Evolutionary conservation across 2,113 vertebrate genomes (phyloP).

Genomic region (Bos javanicus): DNA sequence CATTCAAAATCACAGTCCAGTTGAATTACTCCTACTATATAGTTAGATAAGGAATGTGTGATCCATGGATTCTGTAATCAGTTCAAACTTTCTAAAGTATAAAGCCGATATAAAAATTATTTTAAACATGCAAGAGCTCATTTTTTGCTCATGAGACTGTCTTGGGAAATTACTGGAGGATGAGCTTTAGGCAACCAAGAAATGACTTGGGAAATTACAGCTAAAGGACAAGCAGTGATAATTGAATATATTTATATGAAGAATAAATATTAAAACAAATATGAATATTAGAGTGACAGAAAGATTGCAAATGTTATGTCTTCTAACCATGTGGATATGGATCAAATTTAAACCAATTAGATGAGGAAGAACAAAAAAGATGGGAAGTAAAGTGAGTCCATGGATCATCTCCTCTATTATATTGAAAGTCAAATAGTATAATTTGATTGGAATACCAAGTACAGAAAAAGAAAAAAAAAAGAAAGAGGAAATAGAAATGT

Average conservation of each 20-base stretch:
- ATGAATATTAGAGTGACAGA: neutral
- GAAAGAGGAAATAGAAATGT: neutral
- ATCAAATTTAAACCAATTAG: neutral
- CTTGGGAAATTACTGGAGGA: conserved; percentile 7
- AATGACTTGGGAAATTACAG: conserved; percentile 17
- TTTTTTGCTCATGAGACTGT: neutral
- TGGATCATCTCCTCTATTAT: neutral
- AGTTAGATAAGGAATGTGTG: neutral
- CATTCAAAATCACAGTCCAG: neutral
- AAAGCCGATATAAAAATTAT: neutral
- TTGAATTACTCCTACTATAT: neutral
- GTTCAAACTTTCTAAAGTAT: neutral
- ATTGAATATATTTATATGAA: neutral
- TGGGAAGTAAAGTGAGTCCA: neutral
- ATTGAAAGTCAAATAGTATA: neutral
- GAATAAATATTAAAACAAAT: conserved; percentile 26
- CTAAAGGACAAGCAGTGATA: neutral
- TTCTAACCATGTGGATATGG: neutral
- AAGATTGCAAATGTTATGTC: neutral
- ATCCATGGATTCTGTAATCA: neutral
- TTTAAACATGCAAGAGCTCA: conserved; percentile 9
- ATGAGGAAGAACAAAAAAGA: neutral
- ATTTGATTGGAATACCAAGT: neutral
- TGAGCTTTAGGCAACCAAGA: neutral
- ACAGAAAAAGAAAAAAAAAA: neutral